Evolutionary conservation across 2,113 vertebrate genomes (phyloP), one percentile per base, ranked within the genome.

Genomic region (Cathartes aura): DNA sequence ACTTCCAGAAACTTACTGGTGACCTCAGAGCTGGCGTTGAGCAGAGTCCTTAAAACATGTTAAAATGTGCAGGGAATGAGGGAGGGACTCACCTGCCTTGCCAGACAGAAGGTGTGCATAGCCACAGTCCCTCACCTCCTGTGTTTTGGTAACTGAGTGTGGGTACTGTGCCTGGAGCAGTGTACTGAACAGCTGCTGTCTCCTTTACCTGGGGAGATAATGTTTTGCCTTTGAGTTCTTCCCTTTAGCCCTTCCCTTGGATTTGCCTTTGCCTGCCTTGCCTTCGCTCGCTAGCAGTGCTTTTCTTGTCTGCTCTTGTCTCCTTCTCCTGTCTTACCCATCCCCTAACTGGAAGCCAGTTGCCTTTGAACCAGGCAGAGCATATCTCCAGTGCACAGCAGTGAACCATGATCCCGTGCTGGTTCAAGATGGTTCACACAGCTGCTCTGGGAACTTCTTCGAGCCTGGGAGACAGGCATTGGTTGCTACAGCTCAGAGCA

Each of bases 211-310:
- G 71, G 48, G 63, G 92, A 89, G 45, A n/a, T 15, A 11, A 43
- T 47, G 34, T 58, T 94, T 87, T 82, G 55, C 30, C 24, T 93
- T 81, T 56, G 52, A 83, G 72, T 55, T 83, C 87, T 70, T 82
- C 20, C 36, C 47, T 84, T 75, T 78, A 83, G 45, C 38, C 34
- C 3, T 72, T 90, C 34, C 22, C 32, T 66, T 94, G 59, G 24
- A 70, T 82, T 93, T 94, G 60, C 50, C 38, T 95, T 93, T 89
- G 43, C 71, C 63, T 92, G 67, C n/a, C 27, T 55, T n/a, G 86
- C 62, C 43, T 89, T 81, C 30, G 24, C 27, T 83, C 2, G 0
- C n/a, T 59, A 66, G 75, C 55, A 67, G 11, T 92, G 52, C 55
- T 78, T 86, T 93, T 86, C 67, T 78, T 81, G 40, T 36, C 59